A percentile compares a stretch with the other conserved stretches of the same genome.
phyloP scores from a whole-genome alignment of 2,888 invertebrate genomes.

The Stictocephala bisonia region DNA sequence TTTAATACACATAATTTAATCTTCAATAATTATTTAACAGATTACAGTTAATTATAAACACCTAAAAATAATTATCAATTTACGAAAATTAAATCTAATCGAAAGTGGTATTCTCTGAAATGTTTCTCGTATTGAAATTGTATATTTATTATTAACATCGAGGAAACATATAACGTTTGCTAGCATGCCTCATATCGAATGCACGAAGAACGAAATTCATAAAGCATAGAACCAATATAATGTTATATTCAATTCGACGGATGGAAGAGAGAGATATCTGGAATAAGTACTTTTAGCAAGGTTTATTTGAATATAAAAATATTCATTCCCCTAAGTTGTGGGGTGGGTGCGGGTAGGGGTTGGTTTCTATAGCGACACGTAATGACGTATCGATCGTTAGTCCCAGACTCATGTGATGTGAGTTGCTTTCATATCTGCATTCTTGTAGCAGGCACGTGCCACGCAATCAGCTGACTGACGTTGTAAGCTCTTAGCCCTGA shows the following conservation, averaged over 20 bases:
- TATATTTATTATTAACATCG: too few relatives aligned
- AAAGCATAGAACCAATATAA: slow-evolving; percentile 30
- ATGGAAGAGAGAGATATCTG: slow-evolving; percentile 9
- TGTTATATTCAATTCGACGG: slow-evolving; percentile 39
- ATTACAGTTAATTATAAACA: too few relatives aligned
- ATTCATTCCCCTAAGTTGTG: slow-evolving; percentile 41
- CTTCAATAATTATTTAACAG: too few relatives aligned
- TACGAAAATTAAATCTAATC: too few relatives aligned
- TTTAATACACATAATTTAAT: too few relatives aligned
- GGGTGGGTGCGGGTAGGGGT: slow-evolving; percentile 2
- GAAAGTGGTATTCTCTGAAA: too few relatives aligned
- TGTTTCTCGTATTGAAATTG: too few relatives aligned
- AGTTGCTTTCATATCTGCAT: slow-evolving; percentile 26
- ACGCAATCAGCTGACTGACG: neutral
- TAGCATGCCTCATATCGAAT: too few relatives aligned
- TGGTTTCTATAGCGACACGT: slow-evolving; percentile 41
- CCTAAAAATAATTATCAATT: too few relatives aligned
- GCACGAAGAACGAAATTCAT: neutral
- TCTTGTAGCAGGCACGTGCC: slow-evolving; percentile 22
- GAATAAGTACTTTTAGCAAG: slow-evolving; percentile 41
- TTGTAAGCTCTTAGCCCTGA: too few relatives aligned
- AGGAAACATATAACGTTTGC: too few relatives aligned
- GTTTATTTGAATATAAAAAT: slow-evolving; percentile 43
- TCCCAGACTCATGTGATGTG: slow-evolving; percentile 8
- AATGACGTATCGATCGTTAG: slow-evolving; percentile 35